A percentile compares a stretch with the other conserved stretches of the same genome.
phyloP scores from a whole-genome alignment of 1,140 invertebrate genomes.

The Brachionus calyciflorus region DNA sequence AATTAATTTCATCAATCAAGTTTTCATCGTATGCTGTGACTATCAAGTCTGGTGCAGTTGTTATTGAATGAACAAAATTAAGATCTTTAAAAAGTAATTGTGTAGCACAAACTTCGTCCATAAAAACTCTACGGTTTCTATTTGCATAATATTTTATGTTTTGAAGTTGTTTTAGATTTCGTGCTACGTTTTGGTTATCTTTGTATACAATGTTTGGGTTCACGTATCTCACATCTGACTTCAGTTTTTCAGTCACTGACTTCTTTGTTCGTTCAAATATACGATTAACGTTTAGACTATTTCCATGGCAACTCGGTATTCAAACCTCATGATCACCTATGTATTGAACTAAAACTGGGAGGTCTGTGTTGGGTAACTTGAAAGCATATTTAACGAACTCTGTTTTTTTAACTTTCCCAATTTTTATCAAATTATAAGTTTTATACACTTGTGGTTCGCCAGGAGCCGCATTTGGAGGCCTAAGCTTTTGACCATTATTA shows the following conservation, averaged over 20 bases:
- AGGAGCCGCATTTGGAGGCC: background rate
- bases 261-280: background rate
- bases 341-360: background rate
- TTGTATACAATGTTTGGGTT: background rate
- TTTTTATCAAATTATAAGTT: background rate
- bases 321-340: background rate
- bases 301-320: background rate
- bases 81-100: no score
- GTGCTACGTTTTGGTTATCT: background rate
- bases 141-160: no score
- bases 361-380: background rate
- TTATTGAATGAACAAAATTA: no score
- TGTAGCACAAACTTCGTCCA: no score
- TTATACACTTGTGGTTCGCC: background rate
- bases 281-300: background rate
- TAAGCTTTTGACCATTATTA: background rate
- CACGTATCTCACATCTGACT: background rate
- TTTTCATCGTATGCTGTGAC: no score
- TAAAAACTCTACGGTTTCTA: no score
- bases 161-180: no score
- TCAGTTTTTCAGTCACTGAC: background rate
- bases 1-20: no score
- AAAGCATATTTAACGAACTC: background rate
- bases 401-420: background rate
- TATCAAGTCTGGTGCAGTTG: no score